Evolutionary conservation across 1,140 invertebrate genomes (phyloP), one percentile per base, ranked within the genome.

Genomic region (Neodiprion fabricii): DNA sequence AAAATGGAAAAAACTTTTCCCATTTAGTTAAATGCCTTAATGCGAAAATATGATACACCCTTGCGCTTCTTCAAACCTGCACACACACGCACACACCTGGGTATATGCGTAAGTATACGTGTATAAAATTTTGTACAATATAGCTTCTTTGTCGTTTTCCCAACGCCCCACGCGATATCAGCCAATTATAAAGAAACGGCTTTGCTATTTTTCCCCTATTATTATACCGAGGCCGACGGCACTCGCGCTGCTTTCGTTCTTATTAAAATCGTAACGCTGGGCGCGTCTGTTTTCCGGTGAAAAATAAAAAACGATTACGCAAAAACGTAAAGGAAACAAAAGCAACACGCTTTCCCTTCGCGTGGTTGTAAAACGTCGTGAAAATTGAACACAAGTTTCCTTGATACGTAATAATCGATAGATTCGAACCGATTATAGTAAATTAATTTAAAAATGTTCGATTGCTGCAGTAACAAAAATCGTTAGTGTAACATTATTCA

Each of bases 261-360:
- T 83, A 87, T 87, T 85, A 85, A 85, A 86, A 86, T 85, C 82
- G 85, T 86, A 86, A 87, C 86, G 85, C 85, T 86, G 86, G 86
- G 86, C 82, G 85, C 84, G 80, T 85, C 84, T 85, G 84, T 83
- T 83, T 78, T 80, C 77, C 82, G 80, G 81, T 80, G 79, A 79
- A 77, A 78, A 78, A 76, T 78, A 77, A 40, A 40, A 40, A 40
- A 40, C 5, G 28, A 40, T 40, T 5, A 40, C 5, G 5, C 28
- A 40, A 40, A 40, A 40, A 40, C 28, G 28, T 3, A 40, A 40
- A 40, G 1, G 28, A 5, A 40, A 40, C 28, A 40, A 40, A 40
- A 40, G 1, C 28, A 40, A 40, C 1, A 5, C 1, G 5, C 5
- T 40, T 40, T 40, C 5, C 28, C 5, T 40, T 40, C 28, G 5